phyloP scores from a whole-genome alignment of 2,888 invertebrate genomes.

The Autographa pulchrina region DNA sequence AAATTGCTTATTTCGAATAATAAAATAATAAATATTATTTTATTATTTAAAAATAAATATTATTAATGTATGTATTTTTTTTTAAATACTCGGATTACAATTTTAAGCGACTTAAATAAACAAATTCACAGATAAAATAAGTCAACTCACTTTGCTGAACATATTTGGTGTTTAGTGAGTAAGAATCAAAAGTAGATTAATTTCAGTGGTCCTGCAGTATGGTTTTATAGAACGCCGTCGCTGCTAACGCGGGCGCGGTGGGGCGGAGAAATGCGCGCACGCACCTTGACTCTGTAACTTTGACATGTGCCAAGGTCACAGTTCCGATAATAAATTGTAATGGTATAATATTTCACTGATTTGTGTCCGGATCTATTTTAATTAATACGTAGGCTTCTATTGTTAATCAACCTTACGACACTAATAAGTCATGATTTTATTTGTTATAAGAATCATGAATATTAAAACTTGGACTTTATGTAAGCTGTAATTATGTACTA shows the following conservation, averaged over 20 bases:
- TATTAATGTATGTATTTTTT: too few species aligned
- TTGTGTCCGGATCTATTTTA: constrained; percentile 57
- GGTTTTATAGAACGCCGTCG: constrained; percentile 77
- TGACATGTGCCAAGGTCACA: constrained; percentile 73
- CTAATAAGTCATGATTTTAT: constrained; percentile 27
- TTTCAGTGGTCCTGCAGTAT: constrained; percentile 70
- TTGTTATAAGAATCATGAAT: constrained; percentile 34
- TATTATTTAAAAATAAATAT: too few species aligned
- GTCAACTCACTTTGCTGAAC: constrained; percentile 79
- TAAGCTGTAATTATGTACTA: too few species aligned
- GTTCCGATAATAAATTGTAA: constrained; percentile 51
- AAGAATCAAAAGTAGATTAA: constrained; percentile 76
- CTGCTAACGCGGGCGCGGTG: constrained; percentile 65
- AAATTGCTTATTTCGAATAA: too few species aligned
- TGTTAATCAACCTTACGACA: constrained; percentile 40
- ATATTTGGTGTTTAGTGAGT: constrained; percentile 74
- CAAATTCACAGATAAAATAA: constrained; percentile 7
- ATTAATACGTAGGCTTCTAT: constrained; percentile 46
- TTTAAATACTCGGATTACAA: too few species aligned
- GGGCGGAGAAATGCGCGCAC: constrained; percentile 77
- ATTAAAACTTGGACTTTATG: not conserved
- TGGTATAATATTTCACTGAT: constrained; percentile 35
- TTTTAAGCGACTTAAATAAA: not conserved
- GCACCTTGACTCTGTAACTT: constrained; percentile 76
- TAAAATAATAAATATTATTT: too few species aligned